A percentile compares a stretch with the other conserved stretches of the same genome.
Evolutionary conservation across 1,140 invertebrate species (phyloP).

Genomic region (Anadara kagoshimensis): DNA sequence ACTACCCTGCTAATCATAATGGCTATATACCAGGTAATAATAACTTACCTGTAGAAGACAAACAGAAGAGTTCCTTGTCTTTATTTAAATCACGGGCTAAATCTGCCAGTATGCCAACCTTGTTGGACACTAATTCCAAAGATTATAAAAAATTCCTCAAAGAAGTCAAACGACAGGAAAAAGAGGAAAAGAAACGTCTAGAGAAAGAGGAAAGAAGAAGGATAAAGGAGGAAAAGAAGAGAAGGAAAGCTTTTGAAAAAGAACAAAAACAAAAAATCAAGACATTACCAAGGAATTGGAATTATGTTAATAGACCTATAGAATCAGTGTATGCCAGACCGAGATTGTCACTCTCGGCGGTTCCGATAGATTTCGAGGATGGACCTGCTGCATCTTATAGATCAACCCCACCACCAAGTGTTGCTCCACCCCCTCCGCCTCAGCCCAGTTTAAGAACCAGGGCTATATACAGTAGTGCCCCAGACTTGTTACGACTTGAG

Average conservation of each 20-base stretch:
- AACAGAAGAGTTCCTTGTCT: constrained; percentile 1
- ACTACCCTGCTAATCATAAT: constrained; percentile 31
- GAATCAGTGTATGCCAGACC: constrained; percentile 56
- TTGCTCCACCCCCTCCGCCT: constrained; percentile 43
- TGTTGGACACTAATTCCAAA: constrained; percentile 50
- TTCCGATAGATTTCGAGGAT: constrained; percentile 64
- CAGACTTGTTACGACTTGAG: constrained; percentile 57
- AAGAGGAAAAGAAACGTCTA: constrained; percentile 61
- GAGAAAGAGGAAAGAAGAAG: constrained; percentile 59
- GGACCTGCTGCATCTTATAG: constrained; percentile 32
- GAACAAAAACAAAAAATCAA: constrained; percentile 6
- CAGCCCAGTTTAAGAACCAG: constrained; percentile 43
- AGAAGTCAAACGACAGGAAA: constrained; percentile 52
- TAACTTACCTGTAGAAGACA: not conserved
- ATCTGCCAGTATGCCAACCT: constrained; percentile 62
- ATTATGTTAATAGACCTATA: constrained; percentile 54
- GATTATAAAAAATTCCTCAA: constrained; percentile 59
- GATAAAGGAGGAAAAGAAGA: constrained; percentile 50
- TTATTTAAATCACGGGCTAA: constrained; percentile 46
- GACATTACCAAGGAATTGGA: constrained; percentile 58
- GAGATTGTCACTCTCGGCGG: constrained; percentile 51
- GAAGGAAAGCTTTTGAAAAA: constrained; percentile 40
- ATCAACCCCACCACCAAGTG: constrained; percentile 37
- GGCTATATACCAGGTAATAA: constrained; percentile 23
- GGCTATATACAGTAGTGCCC: constrained; percentile 57